Base-by-base conservation (phyloP, 1,140 invertebrate genomes). In the Liolophura sinensis region DNA sequence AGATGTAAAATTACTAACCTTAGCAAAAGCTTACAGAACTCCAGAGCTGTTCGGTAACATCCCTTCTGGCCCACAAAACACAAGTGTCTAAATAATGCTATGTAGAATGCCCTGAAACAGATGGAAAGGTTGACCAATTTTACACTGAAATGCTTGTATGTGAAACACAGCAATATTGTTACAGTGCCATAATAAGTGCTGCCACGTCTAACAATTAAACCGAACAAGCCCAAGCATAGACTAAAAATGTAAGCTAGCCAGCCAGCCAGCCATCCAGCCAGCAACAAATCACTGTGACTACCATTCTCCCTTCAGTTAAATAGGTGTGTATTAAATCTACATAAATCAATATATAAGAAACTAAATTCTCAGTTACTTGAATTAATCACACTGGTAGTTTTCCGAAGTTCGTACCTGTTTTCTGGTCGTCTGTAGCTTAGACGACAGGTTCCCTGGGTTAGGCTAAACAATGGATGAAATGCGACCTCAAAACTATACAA, bases 11-110 rank as follows among this genome's bases (percentile, higher is more conserved):
- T 54, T 46, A 52, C 66, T 66, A 74, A 86, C 83, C 81, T 82
- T 52, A 86, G 73, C 18, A 87, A 68, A 46, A 87, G 61, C 81
- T 87, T 87, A 72, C 84, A 85, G 70, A 85, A 84, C 69, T 87
- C 86, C 58, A 87, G 69, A 49, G 86, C 79, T 48, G 86, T 87
- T 62, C 84, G 75, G 60, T 85, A 80, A 62, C 85, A 69, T 88
- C 85, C 93, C 72, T 90, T 88, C 69, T 91, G 91, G 5, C 93
- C 91, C 51, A 96, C 87, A 78, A 92, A 91, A 55, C 89, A 86
- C 22, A 95, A 83, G 79, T 96, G 93, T 80, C 93, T 94, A 73
- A 96, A 93, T 7, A 97, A 78, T 1, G 92, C 89, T 60, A 96
- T 89, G 77, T 90, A 95, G 63, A 97, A 89, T 5, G 91, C 85